phyloP scores from a whole-genome alignment of 2,113 vertebrate genomes.

The Spea multiplicata region DNA sequence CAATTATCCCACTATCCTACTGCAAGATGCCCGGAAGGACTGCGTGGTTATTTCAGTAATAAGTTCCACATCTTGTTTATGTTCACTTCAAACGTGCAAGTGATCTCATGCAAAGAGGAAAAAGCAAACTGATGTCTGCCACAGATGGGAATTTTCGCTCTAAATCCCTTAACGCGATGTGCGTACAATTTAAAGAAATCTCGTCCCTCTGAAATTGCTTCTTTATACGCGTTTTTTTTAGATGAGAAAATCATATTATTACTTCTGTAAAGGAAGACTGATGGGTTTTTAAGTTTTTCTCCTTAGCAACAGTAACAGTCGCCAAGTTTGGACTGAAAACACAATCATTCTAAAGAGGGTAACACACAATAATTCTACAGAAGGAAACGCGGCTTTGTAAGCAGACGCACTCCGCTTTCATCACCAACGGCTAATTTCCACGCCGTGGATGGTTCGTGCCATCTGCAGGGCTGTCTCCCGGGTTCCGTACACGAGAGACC shows the following conservation, averaged over 20 bases:
- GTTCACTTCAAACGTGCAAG: too few relatives aligned
- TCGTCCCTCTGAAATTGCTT: too few relatives aligned
- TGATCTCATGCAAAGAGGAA: too few relatives aligned
- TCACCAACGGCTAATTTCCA: constrained; percentile 50
- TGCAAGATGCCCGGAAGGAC: too few relatives aligned
- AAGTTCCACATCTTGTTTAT: too few relatives aligned
- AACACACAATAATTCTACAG: constrained; percentile 38
- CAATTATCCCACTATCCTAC: too few relatives aligned
- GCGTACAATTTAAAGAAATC: too few relatives aligned
- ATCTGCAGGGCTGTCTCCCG: constrained; percentile 45
- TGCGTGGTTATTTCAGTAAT: too few relatives aligned
- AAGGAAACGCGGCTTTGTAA: constrained; percentile 19
- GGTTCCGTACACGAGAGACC: constrained; percentile 41
- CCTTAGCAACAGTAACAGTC: constrained; percentile 23
- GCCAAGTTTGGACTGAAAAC: constrained; percentile 36
- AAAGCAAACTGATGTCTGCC: too few relatives aligned
- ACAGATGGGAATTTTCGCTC: too few relatives aligned
- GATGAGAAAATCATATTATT: not conserved
- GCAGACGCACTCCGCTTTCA: constrained; percentile 52
- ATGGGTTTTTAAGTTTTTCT: constrained; percentile 3
- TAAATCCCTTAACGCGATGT: too few relatives aligned
- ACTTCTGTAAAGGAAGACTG: not conserved
- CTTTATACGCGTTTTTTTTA: too few relatives aligned
- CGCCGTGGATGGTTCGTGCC: constrained; percentile 44
- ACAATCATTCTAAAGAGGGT: constrained; percentile 17